These are phyloP conservation scores for Pituophis catenifer DNA, from an alignment of 2,113 vertebrate species.

Conservation along the genomic window DNA sequence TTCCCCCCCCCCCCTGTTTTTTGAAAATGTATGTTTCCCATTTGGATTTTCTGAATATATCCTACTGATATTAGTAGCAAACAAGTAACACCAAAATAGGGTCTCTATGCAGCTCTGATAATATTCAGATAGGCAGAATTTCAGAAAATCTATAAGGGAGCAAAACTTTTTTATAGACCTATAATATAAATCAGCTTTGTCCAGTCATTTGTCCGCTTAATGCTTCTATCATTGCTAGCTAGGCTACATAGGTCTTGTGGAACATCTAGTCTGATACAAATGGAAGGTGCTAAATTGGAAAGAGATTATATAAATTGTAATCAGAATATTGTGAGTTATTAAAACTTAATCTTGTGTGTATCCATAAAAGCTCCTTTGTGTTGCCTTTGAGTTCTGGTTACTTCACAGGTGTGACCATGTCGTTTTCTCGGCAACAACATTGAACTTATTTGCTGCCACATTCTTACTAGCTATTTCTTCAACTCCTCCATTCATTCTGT, in stretches of 20 bases:
- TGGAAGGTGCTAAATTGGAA: background rate
- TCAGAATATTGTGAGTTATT: background rate
- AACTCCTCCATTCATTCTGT: background rate
- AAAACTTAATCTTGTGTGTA: background rate
- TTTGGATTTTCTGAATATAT: background rate
- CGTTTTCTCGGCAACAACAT: background rate
- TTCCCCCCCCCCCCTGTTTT: background rate
- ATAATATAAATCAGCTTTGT: background rate
- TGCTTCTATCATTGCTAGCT: background rate
- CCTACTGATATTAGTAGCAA: background rate
- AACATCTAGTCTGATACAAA: background rate
- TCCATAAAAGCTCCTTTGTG: background rate
- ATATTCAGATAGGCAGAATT: background rate
- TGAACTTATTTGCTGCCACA: background rate
- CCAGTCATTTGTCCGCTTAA: background rate
- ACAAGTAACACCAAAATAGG: background rate
- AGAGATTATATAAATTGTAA: background rate
- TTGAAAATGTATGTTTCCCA: background rate
- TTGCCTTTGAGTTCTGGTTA: background rate
- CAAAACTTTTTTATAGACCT: background rate
- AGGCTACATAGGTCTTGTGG: background rate
- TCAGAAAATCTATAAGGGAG: background rate
- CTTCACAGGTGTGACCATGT: background rate
- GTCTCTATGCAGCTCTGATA: background rate
- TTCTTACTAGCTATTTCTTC: background rate